phyloP scores from a whole-genome alignment of 64 coral and sea anemone species.

The Hydrozoanthus tunicans region DNA sequence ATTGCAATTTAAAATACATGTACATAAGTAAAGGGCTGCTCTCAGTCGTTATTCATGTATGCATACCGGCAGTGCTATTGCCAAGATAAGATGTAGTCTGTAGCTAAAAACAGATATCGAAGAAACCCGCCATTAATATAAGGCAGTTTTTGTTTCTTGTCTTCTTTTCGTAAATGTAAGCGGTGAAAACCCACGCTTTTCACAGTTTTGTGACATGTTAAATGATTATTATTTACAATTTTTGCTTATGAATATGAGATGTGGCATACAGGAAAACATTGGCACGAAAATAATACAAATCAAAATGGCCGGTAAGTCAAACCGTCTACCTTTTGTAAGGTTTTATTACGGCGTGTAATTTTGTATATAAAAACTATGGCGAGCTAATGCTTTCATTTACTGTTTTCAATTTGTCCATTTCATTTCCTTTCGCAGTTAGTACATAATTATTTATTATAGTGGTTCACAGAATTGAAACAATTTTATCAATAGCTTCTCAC shows the following conservation, averaged over 20 bases:
- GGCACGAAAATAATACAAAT: background rate
- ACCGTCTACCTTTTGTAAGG: background rate
- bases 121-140: too few relatives aligned
- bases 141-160: background rate
- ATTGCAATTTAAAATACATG: constrained; percentile 69
- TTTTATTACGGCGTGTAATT: background rate
- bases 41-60: constrained; percentile 94
- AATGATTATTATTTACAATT: background rate
- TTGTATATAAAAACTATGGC: background rate
- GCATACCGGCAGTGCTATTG: constrained; percentile 87
- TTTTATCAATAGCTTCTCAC: constrained; percentile 41
- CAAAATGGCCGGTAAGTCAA: background rate
- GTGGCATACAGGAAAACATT: background rate
- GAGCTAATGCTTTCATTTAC: background rate
- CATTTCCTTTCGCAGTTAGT: background rate
- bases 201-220: background rate
- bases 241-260: background rate
- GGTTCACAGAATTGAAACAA: constrained; percentile 5
- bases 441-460: background rate
- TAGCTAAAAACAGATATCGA: too few relatives aligned
- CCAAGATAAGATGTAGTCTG: background rate
- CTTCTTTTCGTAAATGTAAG: background rate
- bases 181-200: background rate
- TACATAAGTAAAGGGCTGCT: constrained; percentile 87
- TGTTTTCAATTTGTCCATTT: background rate